Evolutionary conservation across 1,140 invertebrate species (phyloP), one percentile per base, ranked within the genome.

Genomic region (fruit fly (Drosophila melanogaster)): DNA sequence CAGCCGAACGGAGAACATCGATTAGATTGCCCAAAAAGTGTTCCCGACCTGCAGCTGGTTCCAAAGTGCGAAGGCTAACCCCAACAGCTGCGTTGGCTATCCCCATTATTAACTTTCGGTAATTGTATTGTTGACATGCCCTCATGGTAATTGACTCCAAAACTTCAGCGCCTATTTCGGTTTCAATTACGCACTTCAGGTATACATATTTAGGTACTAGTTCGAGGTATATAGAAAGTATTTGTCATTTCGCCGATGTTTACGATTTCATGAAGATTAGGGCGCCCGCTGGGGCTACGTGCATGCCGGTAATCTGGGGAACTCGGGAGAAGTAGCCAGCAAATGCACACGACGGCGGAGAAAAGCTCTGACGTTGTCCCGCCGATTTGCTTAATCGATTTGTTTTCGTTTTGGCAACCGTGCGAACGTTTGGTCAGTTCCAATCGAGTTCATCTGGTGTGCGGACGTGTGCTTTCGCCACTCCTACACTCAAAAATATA

Each of bases 391-490:
- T 37, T 41, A 50, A 26, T 50, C 67, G 55, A 84, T 71, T 62
- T 81, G 78, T 87, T 87, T 85, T 87, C 66, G 60, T 81, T 70
- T 69, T 81, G 53, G 79, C 54, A 47, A 46, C 43, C 12, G 37
- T 53, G 44, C 33, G 33, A 61, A 40, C 50, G 53, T 38, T 57
- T 70, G 41, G 57, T 78, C 65, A 85, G 78, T 85, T 75, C 58
- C 46, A 56, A 49, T 64, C 58, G 60, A 87, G 51, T 59, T 65
- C 69, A 69, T 40, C 24, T 50, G 75, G 67, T 57, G 67, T 66
- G 41, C 47, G 83, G 62, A 81, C 83, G 83, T 87, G 53, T 76
- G 49, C 47, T 53, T 6, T 41, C 65, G 70, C 50, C 55, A 58
- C 62, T 71, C 51, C 15, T 56, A 41, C 30, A 43, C 37, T 46